Evolutionary conservation across 2,888 invertebrate genomes (phyloP).

Genomic region (Aporophyla lueneburgensis): DNA sequence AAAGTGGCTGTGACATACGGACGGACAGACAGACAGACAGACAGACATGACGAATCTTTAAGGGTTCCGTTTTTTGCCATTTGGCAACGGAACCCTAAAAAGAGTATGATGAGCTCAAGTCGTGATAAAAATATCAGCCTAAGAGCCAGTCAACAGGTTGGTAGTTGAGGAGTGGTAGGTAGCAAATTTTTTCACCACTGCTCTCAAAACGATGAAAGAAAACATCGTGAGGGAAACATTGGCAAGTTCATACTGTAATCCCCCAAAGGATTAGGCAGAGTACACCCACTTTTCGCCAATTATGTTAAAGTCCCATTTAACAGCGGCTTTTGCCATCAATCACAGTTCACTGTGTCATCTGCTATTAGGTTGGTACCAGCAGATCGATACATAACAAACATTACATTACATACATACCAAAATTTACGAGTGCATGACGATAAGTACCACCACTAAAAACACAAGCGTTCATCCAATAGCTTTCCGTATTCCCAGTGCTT

Average conservation of each 20-base stretch:
- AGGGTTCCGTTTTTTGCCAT: no score
- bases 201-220: no score
- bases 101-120: neutral
- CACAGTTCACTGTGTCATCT: neutral
- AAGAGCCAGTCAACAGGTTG: neutral
- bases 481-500: constrained; percentile 11
- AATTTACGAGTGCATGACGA: no score
- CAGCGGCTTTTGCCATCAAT: neutral
- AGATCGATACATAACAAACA: no score
- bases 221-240: no score
- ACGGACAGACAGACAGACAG: no score
- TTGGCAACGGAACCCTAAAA: no score
- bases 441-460: neutral
- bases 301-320: neutral
- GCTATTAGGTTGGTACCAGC: neutral
- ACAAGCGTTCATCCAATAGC: neutral
- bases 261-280: neutral
- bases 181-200: no score
- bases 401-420: no score
- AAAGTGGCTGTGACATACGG: no score
- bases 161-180: neutral
- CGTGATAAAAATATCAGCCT: neutral
- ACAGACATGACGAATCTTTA: no score
- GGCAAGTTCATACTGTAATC: no score
- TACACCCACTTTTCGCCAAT: neutral